Evolutionary conservation across 2,113 vertebrate genomes (phyloP), one percentile per base, ranked within the genome.

Genomic region (Myiozetetes cayanensis): DNA sequence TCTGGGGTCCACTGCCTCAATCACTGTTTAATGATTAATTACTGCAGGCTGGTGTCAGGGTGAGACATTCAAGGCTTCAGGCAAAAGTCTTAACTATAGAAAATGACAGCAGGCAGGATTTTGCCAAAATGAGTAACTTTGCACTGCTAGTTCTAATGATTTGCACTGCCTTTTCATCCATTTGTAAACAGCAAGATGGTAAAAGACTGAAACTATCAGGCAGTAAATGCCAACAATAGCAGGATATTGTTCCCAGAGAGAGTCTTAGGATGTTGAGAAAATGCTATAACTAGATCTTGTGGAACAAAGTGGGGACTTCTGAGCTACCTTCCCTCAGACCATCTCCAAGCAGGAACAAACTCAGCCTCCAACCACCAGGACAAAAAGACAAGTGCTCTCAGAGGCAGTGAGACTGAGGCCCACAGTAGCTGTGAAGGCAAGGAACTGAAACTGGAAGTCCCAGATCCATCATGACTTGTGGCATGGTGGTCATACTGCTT

Each of bases 1-100:
- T 98, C 95, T 89, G 87, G 96, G 96, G 97, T 97, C 95, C 95
- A 95, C 94, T 97, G 96, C 96, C 96, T 98, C 97, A 96, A 79
- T 97, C 96, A 93, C 97, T 96, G 86, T 95, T 97, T 98, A 97
- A 98, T 98, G 98, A 98, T 98, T 98, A 98, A 98, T 98, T 98
- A 98, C 97, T 94, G 97, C 96, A 89, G 96, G 95, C 96, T 97
- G 95, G 97, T 98, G 97, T 97, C 97, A 97, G 96, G 96, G 96
- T 95, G 95, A 98, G 96, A 95, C 92, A 87, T 95, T 96, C 94
- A 95, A 89, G 93, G 94, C 96, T 98, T 96, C 92, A 91, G 97
- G 97, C 97, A 95, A 97, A 98, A 98, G 89, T 96, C 97, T 97
- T 96, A 97, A 97, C 97, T 97, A 96, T 53, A 94, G 96, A 85